A percentile compares a stretch with the other conserved stretches of the same genome.
Conservation (phyloP, 2,797 vertebrate genomes). For the Ctenopoma kingsleyae region DNA sequence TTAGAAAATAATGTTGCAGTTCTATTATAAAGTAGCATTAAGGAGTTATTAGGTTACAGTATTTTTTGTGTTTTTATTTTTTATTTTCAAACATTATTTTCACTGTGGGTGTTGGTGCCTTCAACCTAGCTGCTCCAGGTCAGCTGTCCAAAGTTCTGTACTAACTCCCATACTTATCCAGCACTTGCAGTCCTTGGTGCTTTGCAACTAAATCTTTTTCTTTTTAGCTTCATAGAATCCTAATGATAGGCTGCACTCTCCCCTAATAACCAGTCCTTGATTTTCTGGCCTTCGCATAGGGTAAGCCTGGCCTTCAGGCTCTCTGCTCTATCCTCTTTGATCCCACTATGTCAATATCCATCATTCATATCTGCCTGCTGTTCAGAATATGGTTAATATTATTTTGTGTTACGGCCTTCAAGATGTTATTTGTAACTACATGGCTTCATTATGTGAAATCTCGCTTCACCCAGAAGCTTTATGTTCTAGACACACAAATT, state of each 20-base stretch:
- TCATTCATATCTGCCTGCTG: constrained; percentile 21
- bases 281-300: background rate
- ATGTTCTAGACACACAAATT: background rate
- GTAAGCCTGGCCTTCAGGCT: constrained; percentile 29
- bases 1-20: too few relatives aligned
- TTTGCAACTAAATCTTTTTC: constrained; percentile 2
- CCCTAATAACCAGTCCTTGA: constrained; percentile 22
- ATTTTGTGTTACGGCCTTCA: constrained; percentile 28
- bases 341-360: constrained; percentile 24
- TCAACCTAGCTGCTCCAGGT: too few relatives aligned
- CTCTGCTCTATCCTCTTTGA: background rate
- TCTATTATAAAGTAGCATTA: background rate
- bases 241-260: background rate
- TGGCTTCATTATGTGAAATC: background rate
- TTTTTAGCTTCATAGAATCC: constrained; percentile 16
- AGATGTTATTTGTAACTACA: constrained; percentile 15
- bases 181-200: constrained; percentile 22
- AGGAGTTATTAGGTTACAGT: background rate
- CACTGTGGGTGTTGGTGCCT: too few relatives aligned
- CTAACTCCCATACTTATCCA: constrained; percentile 4
- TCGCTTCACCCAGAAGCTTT: background rate
- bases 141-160: too few relatives aligned
- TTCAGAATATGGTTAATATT: constrained; percentile 7
- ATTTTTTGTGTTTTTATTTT: background rate
- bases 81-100: background rate